Evolutionary conservation across 1,140 invertebrate genomes (phyloP), one percentile per base, ranked within the genome.

Genomic region (Caenorhabditis tropicalis): DNA sequence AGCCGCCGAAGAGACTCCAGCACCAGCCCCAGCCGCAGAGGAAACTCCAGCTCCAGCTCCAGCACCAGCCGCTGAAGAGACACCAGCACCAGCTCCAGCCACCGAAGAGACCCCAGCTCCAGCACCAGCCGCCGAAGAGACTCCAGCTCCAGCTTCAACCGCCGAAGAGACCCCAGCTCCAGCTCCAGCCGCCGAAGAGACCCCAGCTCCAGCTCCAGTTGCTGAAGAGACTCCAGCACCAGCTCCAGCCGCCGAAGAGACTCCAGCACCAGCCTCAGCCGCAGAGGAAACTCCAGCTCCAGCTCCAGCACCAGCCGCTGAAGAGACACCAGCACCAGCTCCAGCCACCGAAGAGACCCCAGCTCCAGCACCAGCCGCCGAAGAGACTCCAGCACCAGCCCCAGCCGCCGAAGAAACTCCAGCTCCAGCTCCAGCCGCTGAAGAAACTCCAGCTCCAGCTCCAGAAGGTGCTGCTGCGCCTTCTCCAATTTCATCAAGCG

Each of bases 401-500:
- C 56, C 56, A 10, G 56, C 24, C 19, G 5, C 24, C 27, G 56
- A 60, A 60, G n/a, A n/a, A n/a, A n/a, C n/a, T n/a, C n/a, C 56
- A 2, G 16, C 51, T 46, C 43, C 43, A 46, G 4, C 43, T 7
- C 51, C 9, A 53, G 9, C 51, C 1, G 19, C 51, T 53, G 51
- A 46, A 46, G 43, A 51, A 51, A 51, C 56, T 29, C 29, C 56
- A 29, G 12, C 56, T 6, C 33, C 58, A 65, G 58, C 58, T 2
- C 65, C 86, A 48, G 46, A 49, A 86, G 58, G n/a, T 29, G 43
- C 84, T 6, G 33, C 33, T 10, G 43, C 84, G 21, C 36, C 74
- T 46, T 51, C 83, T 29, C 84, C 83, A 65, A 79, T 49, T 19
- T 33, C 70, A 39, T 70, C 49, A 49, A 74, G 84, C 58, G 82